Conservation (phyloP, 2,888 invertebrate species). For the Ditylenchus weischeri region DNA sequence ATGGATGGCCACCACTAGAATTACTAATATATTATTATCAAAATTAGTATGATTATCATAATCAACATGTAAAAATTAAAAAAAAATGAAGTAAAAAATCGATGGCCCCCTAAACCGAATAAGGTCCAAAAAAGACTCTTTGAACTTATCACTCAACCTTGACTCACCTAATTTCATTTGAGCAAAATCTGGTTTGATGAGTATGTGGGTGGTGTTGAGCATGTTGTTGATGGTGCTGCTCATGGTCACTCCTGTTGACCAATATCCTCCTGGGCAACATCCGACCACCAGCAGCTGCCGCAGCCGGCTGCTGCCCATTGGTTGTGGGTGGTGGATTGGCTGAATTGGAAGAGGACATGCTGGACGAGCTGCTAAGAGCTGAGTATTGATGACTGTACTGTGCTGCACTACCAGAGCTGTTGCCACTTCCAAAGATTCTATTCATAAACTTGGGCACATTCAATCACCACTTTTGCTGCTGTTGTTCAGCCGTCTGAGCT, state of each 20-base stretch:
- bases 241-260: constrained; percentile 2
- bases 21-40: no score
- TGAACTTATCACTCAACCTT: not conserved
- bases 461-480: no score
- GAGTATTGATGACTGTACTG: constrained; percentile 1
- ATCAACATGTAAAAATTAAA: no score
- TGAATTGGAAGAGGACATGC: constrained; percentile 1
- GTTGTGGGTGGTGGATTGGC: not conserved
- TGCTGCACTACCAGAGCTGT: constrained; percentile 1
- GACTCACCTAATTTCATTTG: constrained; percentile 15
- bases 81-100: no score
- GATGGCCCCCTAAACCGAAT: no score
- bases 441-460: constrained; percentile 7
- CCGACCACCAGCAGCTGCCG: not conserved
- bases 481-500: no score
- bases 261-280: not conserved
- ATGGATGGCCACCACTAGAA: no score
- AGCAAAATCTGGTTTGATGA: constrained; percentile 13
- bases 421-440: not conserved
- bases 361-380: constrained; percentile 2
- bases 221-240: not conserved
- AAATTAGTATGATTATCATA: no score
- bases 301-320: not conserved
- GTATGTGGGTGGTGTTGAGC: no score
- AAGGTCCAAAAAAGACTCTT: not conserved